Conservation (phyloP, 2,113 vertebrate species). For the Tretioscincus oriximinensis region DNA sequence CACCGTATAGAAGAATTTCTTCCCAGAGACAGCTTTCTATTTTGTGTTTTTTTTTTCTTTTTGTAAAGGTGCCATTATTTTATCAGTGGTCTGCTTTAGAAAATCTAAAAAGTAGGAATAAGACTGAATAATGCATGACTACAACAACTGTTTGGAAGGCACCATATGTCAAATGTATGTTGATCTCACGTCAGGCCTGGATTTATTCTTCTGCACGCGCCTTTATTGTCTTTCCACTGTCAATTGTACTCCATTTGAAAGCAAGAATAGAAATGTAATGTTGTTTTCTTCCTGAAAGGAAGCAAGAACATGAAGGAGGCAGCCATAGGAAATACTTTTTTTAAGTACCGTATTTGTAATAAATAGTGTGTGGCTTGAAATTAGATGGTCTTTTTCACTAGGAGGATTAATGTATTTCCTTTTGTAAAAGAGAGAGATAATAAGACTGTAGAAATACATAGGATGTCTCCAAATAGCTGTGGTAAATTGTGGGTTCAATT, state of each 20-base stretch:
- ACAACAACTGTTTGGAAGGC: constrained; percentile 61
- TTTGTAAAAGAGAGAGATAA: neutral
- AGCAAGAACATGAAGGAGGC: constrained; percentile 9
- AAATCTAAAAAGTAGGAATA: constrained; percentile 46
- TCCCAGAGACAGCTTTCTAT: neutral
- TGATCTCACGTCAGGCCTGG: constrained; percentile 41
- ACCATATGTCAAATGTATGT: constrained; percentile 45
- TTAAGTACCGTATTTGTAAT: constrained; percentile 38
- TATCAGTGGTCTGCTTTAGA: constrained; percentile 31
- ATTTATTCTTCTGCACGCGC: constrained; percentile 49
- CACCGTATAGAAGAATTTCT: neutral
- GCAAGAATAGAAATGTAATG: constrained; percentile 45
- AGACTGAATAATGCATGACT: constrained; percentile 47
- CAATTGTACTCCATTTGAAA: constrained; percentile 64
- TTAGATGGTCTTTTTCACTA: constrained; percentile 4
- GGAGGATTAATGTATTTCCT: neutral
- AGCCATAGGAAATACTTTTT: constrained; percentile 43
- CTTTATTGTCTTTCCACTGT: constrained; percentile 49
- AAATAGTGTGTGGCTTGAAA: constrained; percentile 23
- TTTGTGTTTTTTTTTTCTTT: too few species aligned
- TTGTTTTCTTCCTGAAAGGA: constrained; percentile 35
- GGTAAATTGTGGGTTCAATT: too few species aligned
- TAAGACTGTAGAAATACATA: neutral
- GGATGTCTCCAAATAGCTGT: too few species aligned
- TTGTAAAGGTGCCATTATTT: constrained; percentile 37